Evolutionary conservation across 2,888 invertebrate species (phyloP), one percentile per base, ranked within the genome.

Genomic region (Suillia variegata): DNA sequence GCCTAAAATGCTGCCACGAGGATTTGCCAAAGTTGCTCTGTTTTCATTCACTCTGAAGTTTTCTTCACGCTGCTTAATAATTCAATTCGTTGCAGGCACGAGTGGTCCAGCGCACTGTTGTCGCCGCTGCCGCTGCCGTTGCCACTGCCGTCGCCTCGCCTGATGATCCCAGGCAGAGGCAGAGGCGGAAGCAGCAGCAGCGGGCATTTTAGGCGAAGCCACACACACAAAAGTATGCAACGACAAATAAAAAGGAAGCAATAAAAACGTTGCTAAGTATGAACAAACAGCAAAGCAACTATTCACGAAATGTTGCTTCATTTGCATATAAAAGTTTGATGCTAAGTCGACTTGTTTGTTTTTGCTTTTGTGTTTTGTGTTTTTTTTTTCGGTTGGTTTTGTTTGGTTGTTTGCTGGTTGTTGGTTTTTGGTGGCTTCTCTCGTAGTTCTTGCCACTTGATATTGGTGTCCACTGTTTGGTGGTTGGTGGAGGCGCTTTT

Each of bases 321-420:
- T 72, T 75, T 72, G 72, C 75, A 72, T 72, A 75, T 67, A 68
- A 61, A 72, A 72, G 71, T 72, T 74, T 66, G 73, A 67, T 75
- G 70, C 67, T 71, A 64, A 63, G 63, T 64, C 69, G 18, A 45
- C 45, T 20, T 45, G 45, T 45, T 26, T 26, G 38, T 38, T 13
- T 20, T 18, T 45, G 4, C 12, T 38, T n/a, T 4, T 38, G 13
- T 38, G 10, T 26, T 5, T 5, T 10, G 26, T 6, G 26, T 38
- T 38, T 38, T 8, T 38, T 38, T 8, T 38, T 38, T 8, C 38
- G 10, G 6, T 38, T 13, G 38, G n/a, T n/a, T n/a, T n/a, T n/a
- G n/a, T 8, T n/a, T n/a, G n/a, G 38, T n/a, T n/a, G 38, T 38
- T n/a, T 38, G 38, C 38, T 38, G 38, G 13, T 4, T n/a, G 15